Evolutionary conservation across 2,888 invertebrate species (phyloP).

Genomic region (Masnerella sp.): DNA sequence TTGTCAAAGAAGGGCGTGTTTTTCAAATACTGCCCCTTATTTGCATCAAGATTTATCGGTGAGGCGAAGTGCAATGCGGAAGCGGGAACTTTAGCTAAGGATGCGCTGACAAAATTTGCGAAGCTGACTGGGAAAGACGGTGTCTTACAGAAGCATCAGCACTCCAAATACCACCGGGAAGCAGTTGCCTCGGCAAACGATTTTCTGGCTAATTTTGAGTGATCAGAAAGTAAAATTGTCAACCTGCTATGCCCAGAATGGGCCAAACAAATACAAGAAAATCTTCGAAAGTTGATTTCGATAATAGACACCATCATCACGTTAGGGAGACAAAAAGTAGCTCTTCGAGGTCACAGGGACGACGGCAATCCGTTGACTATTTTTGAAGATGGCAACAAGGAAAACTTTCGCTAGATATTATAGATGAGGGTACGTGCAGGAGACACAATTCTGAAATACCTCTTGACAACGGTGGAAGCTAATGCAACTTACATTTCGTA

Average conservation of each 20-base stretch:
- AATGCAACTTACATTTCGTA: slow-evolving; percentile 52
- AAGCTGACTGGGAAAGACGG: slow-evolving; percentile 14
- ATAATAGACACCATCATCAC: slow-evolving; percentile 9
- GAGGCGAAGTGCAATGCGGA: background rate
- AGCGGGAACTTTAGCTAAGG: background rate
- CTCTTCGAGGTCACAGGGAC: slow-evolving; percentile 14
- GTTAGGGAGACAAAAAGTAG: slow-evolving; percentile 6
- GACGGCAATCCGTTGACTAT: slow-evolving; percentile 9
- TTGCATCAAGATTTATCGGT: slow-evolving; percentile 3
- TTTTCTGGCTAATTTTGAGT: background rate
- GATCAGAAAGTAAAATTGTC: background rate
- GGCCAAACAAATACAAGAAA: slow-evolving; percentile 10
- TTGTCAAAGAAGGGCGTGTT: slow-evolving; percentile 2
- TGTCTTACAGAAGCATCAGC: background rate
- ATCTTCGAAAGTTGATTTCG: slow-evolving; percentile 13
- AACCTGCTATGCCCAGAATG: background rate
- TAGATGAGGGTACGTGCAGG: slow-evolving; percentile 15
- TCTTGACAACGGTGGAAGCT: slow-evolving; percentile 32
- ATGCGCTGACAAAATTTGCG: slow-evolving; percentile 2
- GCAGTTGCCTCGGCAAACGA: background rate
- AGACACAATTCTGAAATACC: slow-evolving; percentile 23
- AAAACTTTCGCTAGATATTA: slow-evolving; percentile 23
- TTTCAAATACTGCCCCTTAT: slow-evolving; percentile 19
- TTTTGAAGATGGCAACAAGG: background rate
- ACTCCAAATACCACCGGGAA: background rate